A percentile compares a stretch with the other conserved stretches of the same genome.
These are phyloP conservation scores for Drosophila kokeensis DNA, from an alignment of 2,888 invertebrate genomes.

Conservation along the genomic window DNA sequence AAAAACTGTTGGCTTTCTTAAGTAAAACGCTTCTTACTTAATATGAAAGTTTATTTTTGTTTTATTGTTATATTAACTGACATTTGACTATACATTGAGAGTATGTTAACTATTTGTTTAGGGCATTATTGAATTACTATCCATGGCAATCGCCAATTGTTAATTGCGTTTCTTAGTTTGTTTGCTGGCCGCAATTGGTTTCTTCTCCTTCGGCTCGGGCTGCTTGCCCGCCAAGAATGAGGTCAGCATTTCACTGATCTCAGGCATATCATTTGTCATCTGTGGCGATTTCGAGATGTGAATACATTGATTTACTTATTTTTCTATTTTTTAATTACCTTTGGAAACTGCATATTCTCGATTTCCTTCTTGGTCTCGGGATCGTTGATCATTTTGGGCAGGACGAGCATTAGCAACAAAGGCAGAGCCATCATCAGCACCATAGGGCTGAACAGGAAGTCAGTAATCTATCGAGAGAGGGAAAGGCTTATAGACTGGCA, in stretches of 20 bases:
- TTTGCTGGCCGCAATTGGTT: slow-evolving; percentile 77
- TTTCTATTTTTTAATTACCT: slow-evolving; percentile 60
- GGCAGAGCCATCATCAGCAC: slow-evolving; percentile 99
- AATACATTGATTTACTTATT: not conserved
- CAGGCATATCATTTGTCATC: slow-evolving; percentile 94
- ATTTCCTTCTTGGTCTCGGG: slow-evolving; percentile 98
- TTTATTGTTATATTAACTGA: slow-evolving; percentile 32
- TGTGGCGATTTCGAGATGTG: slow-evolving; percentile 84
- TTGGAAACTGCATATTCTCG: slow-evolving; percentile 91
- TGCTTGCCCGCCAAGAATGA: slow-evolving; percentile 92
- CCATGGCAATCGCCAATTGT: slow-evolving; percentile 19
- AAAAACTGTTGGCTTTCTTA: slow-evolving; percentile 82
- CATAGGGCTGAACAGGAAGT: slow-evolving; percentile 98
- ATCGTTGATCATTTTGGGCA: slow-evolving; percentile 99
- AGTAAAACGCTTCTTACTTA: slow-evolving; percentile 58
- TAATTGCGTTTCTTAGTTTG: slow-evolving; percentile 84
- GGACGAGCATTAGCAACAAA: slow-evolving; percentile 93
- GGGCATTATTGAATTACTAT: slow-evolving; percentile 27
- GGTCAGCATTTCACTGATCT: slow-evolving; percentile 97
- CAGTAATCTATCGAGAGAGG: slow-evolving; percentile 88
- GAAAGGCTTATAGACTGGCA: not conserved
- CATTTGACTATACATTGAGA: slow-evolving; percentile 49
- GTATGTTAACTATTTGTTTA: slow-evolving; percentile 39
- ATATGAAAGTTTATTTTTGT: slow-evolving; percentile 49
- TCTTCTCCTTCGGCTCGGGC: slow-evolving; percentile 83